Conservation (phyloP, 2,113 vertebrate species). For the Colius striatus region DNA sequence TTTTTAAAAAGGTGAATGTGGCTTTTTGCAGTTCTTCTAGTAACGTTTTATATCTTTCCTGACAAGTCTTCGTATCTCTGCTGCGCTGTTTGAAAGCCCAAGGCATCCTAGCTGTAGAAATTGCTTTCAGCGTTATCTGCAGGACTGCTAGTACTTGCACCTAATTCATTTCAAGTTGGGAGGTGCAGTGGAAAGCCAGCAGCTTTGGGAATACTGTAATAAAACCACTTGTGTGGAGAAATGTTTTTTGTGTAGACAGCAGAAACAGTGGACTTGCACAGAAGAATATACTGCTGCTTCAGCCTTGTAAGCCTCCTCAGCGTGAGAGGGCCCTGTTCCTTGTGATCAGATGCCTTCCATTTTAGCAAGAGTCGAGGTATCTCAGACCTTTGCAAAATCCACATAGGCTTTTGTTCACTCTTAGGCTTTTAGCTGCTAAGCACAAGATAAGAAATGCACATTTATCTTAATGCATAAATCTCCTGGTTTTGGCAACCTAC, state of each 20-base stretch:
- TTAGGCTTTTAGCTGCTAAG: background rate
- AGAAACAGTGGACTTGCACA: background rate
- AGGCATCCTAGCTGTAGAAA: background rate
- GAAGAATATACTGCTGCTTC: background rate
- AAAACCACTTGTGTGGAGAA: background rate
- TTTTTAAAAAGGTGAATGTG: background rate
- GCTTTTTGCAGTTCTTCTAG: background rate
- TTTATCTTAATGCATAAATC: background rate
- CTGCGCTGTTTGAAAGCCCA: conserved; percentile 16
- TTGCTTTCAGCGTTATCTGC: background rate
- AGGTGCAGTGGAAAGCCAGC: background rate
- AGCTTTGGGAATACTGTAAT: background rate
- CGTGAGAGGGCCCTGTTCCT: background rate
- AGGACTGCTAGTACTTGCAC: background rate
- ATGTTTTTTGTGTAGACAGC: background rate
- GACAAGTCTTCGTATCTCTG: background rate
- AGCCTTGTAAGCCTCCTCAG: background rate
- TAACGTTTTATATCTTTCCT: background rate
- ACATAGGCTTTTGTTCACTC: background rate
- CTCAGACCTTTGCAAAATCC: background rate
- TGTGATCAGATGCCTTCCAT: background rate
- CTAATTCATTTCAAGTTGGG: background rate
- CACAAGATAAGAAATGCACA: background rate
- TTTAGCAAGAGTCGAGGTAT: background rate
- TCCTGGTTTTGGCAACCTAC: background rate